A percentile compares a stretch with the other conserved stretches of the same genome.
These are phyloP conservation scores for Mamestra configurata DNA, from an alignment of 1,140 invertebrate genomes.

Conservation along the genomic window DNA sequence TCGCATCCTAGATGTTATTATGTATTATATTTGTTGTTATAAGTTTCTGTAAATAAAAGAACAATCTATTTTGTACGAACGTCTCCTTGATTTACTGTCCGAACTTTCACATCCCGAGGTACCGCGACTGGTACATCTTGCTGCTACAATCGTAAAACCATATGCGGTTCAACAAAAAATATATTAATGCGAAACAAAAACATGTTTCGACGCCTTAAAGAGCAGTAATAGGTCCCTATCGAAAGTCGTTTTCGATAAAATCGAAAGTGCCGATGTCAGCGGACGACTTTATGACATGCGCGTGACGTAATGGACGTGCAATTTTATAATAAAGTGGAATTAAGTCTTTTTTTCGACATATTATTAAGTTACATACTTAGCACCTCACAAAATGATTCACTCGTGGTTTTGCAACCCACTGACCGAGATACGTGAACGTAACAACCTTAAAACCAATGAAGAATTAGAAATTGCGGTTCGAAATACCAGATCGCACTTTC, in stretches of 20 bases:
- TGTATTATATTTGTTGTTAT: slow-evolving; percentile 86
- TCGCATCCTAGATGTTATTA: slow-evolving; percentile 79
- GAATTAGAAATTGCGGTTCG: slow-evolving; percentile 36
- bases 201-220: slow-evolving; percentile 52
- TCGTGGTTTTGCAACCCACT: slow-evolving; percentile 22
- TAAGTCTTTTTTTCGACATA: slow-evolving; percentile 23
- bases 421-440: slow-evolving; percentile 43
- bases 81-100: slow-evolving; percentile 51
- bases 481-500: slow-evolving; percentile 29
- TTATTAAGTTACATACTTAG: slow-evolving; percentile 31
- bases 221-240: slow-evolving; percentile 47
- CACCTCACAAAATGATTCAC: slow-evolving; percentile 29
- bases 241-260: slow-evolving; percentile 54
- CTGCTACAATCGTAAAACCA: slow-evolving; percentile 54
- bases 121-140: slow-evolving; percentile 48
- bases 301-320: slow-evolving; percentile 44
- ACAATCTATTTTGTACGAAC: slow-evolving; percentile 72
- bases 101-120: slow-evolving; percentile 24
- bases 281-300: slow-evolving; percentile 47
- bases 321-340: slow-evolving; percentile 34
- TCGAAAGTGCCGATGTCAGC: slow-evolving; percentile 53
- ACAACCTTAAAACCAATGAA: slow-evolving; percentile 40
- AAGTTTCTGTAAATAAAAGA: slow-evolving; percentile 86
- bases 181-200: slow-evolving; percentile 47
- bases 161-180: slow-evolving; percentile 44